Evolutionary conservation across 2,113 vertebrate genomes (phyloP).

Genomic region (Rattus rattus): DNA sequence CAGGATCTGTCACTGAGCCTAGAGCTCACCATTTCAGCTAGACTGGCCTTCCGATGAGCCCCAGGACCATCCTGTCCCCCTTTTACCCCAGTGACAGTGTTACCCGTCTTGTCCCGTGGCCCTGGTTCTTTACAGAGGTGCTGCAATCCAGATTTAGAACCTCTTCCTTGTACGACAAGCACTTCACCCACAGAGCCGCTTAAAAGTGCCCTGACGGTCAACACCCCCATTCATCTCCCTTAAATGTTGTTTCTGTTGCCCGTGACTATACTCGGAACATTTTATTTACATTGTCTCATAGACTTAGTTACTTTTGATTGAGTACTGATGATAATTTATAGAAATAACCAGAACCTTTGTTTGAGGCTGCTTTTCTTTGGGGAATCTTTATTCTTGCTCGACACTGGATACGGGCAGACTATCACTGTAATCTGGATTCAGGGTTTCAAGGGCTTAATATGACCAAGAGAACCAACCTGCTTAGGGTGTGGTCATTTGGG

Average conservation of each 20-base stretch:
- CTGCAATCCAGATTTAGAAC: neutral
- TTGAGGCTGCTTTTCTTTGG: neutral
- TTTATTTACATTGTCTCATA: constrained; percentile 5
- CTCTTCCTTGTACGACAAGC: neutral
- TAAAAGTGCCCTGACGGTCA: neutral
- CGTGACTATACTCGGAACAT: neutral
- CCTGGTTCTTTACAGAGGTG: no score
- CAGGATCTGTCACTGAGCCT: neutral
- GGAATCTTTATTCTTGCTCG: neutral
- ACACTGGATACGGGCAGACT: neutral
- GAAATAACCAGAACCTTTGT: neutral
- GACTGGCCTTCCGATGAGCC: neutral
- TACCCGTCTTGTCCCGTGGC: neutral
- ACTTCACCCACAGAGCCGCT: neutral
- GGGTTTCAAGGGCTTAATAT: neutral
- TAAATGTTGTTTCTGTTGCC: neutral
- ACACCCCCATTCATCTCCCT: neutral
- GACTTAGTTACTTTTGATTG: neutral
- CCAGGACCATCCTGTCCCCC: neutral
- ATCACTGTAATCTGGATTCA: neutral
- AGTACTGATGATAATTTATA: neutral
- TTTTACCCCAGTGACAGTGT: neutral
- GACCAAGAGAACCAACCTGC: neutral
- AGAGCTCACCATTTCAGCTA: no score
- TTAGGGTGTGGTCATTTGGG: neutral